Evolutionary conservation across 2,888 invertebrate genomes (phyloP), one percentile per base, ranked within the genome.

Genomic region (Sisyra nigra): DNA sequence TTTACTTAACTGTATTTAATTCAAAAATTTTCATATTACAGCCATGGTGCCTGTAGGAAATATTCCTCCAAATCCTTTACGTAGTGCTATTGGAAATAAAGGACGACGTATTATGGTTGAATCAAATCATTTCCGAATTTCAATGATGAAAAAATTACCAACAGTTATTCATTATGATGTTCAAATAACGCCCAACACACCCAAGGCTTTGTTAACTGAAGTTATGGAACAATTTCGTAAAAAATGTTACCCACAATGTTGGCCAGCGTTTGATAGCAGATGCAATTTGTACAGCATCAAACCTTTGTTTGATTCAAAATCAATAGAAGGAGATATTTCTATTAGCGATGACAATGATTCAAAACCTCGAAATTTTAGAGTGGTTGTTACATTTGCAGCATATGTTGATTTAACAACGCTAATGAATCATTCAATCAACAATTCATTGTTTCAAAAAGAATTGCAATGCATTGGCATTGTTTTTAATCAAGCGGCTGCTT

Each of bases 391-490:
- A 50, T 60, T 59, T 48, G 76, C 69, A 0, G 68, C 70, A 2
- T 45, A 56, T 1, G 67, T 80, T 0, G 72, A 78, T 52, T 57
- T 75, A 30, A 53, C 54, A 0, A 65, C 62, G 45, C 53, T 74
- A 13, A 48, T 52, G 14, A 48, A 52, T 0, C 63, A 68, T 42
- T 66, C 70, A 63, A 45, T 48, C 31, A 48, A 65, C 0, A 55
- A 63, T 1, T 62, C 68, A 0, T 49, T 64, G 7, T 74, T 77
- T 1, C 71, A 71, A 43, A 71, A 69, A 46, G 75, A 69, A 1
- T 61, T 84, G 11, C 87, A 86, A 57, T 86, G 83, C n/a, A 60
- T 93, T 29, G 91, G 93, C 58, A 78, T 92, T 2, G 79, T 91
- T 37, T 66, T 94, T 54, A 65, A 82, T 11, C 74, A 74, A 55